Evolutionary conservation across 2,888 invertebrate species (phyloP).

Genomic region (Drosophila conformis): DNA sequence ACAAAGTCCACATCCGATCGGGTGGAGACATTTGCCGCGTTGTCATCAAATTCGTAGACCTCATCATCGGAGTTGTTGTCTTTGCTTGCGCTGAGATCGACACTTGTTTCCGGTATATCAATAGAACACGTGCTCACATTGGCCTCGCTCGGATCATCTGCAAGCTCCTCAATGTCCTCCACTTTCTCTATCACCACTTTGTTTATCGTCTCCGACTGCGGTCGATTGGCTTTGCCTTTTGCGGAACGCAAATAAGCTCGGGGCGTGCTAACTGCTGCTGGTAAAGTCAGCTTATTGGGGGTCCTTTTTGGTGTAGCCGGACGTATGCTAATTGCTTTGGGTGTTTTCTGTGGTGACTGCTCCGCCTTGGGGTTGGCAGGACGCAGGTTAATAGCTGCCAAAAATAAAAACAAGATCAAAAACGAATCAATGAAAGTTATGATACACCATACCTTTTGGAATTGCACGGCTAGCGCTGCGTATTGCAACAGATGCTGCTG

Average conservation of each 20-base stretch:
- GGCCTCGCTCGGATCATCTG: conserved; percentile 50
- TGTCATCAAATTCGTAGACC: conserved; percentile 67
- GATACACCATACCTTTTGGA: conserved; percentile 29
- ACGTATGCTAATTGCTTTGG: conserved; percentile 77
- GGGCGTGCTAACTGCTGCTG: conserved; percentile 7
- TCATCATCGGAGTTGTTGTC: conserved; percentile 29
- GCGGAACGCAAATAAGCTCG: conserved; percentile 36
- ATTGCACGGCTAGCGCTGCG: conserved; percentile 33
- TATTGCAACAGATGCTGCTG: conserved; percentile 13
- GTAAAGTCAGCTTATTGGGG: conserved; percentile 10
- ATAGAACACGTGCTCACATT: background rate
- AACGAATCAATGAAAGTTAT: background rate
- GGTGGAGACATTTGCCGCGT: conserved; percentile 20
- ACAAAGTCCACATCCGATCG: conserved; percentile 49
- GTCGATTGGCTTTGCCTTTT: conserved; percentile 3
- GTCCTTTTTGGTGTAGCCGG: conserved; percentile 44
- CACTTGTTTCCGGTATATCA: background rate
- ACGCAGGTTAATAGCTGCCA: conserved; percentile 59
- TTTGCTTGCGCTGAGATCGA: conserved; percentile 14
- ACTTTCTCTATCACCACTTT: conserved; percentile 19
- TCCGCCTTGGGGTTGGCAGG: conserved; percentile 51
- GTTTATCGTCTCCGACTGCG: conserved; percentile 13
- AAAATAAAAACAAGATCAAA: background rate
- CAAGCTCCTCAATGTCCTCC: conserved; percentile 49
- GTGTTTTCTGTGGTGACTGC: conserved; percentile 75